Conservation (phyloP, 1,140 invertebrate genomes). For the Papilio machaon region DNA sequence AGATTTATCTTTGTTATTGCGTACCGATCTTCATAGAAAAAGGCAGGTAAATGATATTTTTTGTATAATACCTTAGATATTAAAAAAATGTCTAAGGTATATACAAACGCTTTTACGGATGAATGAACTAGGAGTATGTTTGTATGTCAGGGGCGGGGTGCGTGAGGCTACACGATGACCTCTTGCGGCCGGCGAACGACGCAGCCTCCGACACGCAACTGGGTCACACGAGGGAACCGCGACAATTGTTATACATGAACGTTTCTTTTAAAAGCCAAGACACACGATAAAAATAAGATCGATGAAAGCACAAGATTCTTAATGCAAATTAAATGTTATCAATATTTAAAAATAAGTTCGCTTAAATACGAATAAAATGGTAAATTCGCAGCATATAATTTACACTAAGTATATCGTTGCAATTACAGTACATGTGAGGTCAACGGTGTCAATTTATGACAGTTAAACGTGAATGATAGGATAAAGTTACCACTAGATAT, state of each 20-base stretch:
- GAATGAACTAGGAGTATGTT: constrained; percentile 21
- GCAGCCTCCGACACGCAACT: constrained; percentile 14
- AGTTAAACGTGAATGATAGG: background rate
- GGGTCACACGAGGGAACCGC: constrained; percentile 15
- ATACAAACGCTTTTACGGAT: background rate
- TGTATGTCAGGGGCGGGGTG: constrained; percentile 21
- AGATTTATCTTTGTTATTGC: too few species aligned
- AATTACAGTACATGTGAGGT: background rate
- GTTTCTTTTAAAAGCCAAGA: background rate
- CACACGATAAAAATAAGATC: background rate
- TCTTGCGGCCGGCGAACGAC: background rate
- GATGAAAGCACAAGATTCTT: too few species aligned
- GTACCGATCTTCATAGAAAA: too few species aligned
- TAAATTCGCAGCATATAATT: background rate
- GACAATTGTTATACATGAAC: background rate
- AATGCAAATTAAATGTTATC: too few species aligned
- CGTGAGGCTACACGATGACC: constrained; percentile 27
- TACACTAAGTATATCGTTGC: background rate
- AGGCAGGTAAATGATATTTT: too few species aligned
- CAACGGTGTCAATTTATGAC: background rate
- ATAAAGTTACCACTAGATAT: background rate
- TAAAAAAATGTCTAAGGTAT: background rate
- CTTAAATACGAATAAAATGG: too few species aligned
- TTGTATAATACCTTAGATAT: too few species aligned
- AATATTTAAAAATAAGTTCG: too few species aligned